Conservation (phyloP, 2,888 invertebrate genomes). For the Erebia ligea region DNA sequence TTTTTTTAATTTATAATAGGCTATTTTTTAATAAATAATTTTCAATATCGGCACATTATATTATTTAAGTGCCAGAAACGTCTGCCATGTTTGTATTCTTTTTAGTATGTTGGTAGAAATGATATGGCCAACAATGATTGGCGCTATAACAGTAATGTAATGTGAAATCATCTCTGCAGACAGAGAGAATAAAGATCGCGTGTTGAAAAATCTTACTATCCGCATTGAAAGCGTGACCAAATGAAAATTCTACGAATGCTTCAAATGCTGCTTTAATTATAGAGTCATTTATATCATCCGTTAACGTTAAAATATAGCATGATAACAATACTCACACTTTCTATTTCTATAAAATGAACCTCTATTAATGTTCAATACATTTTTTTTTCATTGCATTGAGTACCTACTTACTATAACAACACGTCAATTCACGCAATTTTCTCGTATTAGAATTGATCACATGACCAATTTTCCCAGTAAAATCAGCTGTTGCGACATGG, state of each 20-base stretch:
- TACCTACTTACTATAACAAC: too few relatives aligned
- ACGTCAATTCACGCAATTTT: too few relatives aligned
- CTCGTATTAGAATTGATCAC: neutral
- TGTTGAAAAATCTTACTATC: conserved; percentile 53
- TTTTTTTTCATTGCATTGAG: too few relatives aligned
- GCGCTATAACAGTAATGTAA: neutral
- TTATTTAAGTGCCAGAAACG: too few relatives aligned
- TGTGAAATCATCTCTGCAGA: conserved; percentile 23
- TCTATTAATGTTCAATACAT: too few relatives aligned
- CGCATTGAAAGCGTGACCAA: conserved; percentile 76
- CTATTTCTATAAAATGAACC: conserved; percentile 2
- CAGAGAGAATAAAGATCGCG: conserved; percentile 29
- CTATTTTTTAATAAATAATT: too few relatives aligned
- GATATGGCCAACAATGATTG: neutral
- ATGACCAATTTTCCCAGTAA: neutral
- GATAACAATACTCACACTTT: neutral
- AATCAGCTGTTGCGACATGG: neutral
- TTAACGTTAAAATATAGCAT: neutral
- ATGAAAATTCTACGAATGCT: conserved; percentile 55
- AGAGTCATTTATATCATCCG: conserved; percentile 9
- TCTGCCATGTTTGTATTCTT: too few relatives aligned
- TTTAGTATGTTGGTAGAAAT: too few relatives aligned
- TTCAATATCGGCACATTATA: too few relatives aligned
- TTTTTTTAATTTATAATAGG: too few relatives aligned
- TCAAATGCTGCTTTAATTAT: conserved; percentile 33